These are phyloP conservation scores for Cheirogaleus major DNA, from an alignment of 2,797 vertebrate species.

Conservation along the genomic window DNA sequence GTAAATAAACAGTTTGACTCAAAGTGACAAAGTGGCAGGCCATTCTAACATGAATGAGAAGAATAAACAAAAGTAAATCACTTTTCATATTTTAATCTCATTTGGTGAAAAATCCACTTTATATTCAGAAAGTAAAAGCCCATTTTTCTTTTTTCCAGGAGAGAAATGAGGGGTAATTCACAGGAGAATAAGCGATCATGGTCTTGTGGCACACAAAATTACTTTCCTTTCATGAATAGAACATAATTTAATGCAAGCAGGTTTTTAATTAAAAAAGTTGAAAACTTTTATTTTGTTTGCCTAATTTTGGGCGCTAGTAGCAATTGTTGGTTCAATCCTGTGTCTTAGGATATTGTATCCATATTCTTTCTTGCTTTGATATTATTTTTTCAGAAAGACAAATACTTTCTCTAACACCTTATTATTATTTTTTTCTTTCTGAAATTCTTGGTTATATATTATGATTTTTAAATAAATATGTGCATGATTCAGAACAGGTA, in stretches of 20 bases:
- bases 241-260: not conserved
- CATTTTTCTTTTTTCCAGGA: not conserved
- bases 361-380: not conserved
- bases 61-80: conserved; percentile 14
- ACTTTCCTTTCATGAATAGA: conserved; percentile 9
- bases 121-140: conserved; percentile 5
- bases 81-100: not conserved
- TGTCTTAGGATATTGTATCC: not conserved
- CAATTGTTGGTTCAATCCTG: not conserved
- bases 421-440: not conserved
- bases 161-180: not conserved
- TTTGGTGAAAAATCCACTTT: conserved; percentile 27
- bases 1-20: not conserved
- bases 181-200: not conserved
- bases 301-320: not conserved
- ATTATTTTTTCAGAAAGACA: not conserved
- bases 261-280: conserved; percentile 34
- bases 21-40: not conserved
- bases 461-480: conserved; percentile 6
- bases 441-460: not conserved
- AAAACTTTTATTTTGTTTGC: conserved; percentile 26
- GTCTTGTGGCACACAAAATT: not conserved
- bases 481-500: not conserved
- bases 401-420: not conserved
- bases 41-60: not conserved